Base-by-base conservation (phyloP, 2,113 vertebrate species). In the western clawed frog (Xenopus tropicalis) region DNA sequence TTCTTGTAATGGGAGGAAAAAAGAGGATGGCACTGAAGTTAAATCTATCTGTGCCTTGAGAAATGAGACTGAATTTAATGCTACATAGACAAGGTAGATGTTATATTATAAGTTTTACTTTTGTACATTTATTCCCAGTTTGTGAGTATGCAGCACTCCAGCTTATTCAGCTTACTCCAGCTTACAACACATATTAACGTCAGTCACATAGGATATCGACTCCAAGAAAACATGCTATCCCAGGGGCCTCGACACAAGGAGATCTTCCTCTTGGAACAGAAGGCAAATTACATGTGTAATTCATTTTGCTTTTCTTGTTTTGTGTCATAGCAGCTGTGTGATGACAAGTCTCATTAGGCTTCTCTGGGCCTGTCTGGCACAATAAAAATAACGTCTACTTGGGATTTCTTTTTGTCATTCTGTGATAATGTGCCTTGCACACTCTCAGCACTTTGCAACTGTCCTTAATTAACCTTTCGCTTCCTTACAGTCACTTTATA, bases 331-430 rank as follows among this genome's bases (percentile, higher is more conserved):
- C 12, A 78, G 61, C 61, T 51, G n/a, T 67, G 13, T 21, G 24
- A 2, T 67, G 57, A 69, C 69, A 71, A n/a, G 66, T 29, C 59
- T 75, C 71, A 62, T 76, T 57, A 71, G 78, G n/a, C 52, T 9
- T 8, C 65, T 21, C 23, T 16, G 79, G 54, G 77, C 72, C 59
- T 46, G 42, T 70, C 59, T 72, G 65, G 37, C 62, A 58, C 1
- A 70, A 24, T 43, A 69, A 43, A 79, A 83, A 80, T 71, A 77
- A 72, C 54, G 29, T 37, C 78, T 74, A 81, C 77, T 44, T 74
- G 76, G 72, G n/a, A 61, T 61, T 80, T 78, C 51, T 14, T 5
- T 71, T 78, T 77, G 65, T 67, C 71, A 58, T 69, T 67, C 21
- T 14, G 29, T 37, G 29, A 37, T 37, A 37, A 37, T 71, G 65